Evolutionary conservation across 2,888 invertebrate genomes (phyloP).

Genomic region (Alitta virens): DNA sequence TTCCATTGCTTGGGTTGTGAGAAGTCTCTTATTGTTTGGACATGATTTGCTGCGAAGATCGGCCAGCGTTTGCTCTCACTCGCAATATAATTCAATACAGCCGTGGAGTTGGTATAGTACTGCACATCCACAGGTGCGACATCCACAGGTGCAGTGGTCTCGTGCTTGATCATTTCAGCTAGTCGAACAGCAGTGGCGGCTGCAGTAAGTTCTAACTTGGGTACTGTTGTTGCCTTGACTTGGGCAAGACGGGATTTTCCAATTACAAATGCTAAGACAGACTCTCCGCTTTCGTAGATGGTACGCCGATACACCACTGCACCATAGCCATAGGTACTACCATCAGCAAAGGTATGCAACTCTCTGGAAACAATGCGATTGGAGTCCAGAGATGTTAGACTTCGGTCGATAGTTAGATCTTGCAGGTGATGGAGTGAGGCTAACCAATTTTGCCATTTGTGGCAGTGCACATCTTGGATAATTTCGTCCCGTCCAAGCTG

Average conservation of each 20-base stretch:
- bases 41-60: conserved; percentile 35
- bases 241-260: conserved; percentile 20
- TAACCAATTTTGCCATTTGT: conserved; percentile 29
- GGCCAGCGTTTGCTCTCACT: conserved; percentile 31
- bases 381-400: conserved; percentile 4
- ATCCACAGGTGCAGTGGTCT: no score
- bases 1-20: conserved; percentile 20
- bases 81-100: conserved; percentile 20
- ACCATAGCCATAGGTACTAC: conserved; percentile 19
- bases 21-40: conserved; percentile 29
- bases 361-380: neutral
- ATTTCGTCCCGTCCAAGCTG: conserved; percentile 32
- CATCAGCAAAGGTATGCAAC: conserved; percentile 22
- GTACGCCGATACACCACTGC: conserved; percentile 11
- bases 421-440: neutral
- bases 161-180: conserved; percentile 11
- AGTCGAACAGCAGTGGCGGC: conserved; percentile 11
- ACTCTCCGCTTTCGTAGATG: neutral
- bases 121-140: neutral
- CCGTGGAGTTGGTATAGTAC: conserved; percentile 24
- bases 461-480: conserved; percentile 20
- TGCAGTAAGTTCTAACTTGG: conserved; percentile 19
- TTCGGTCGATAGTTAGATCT: neutral
- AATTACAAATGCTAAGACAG: conserved; percentile 13
- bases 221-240: conserved; percentile 14